Percentiles rank a stretch among this genome's conserved stretches.
These are phyloP conservation scores for Drymodes brunneopygia DNA, from an alignment of 2,113 vertebrate genomes.

Conservation along the genomic window DNA sequence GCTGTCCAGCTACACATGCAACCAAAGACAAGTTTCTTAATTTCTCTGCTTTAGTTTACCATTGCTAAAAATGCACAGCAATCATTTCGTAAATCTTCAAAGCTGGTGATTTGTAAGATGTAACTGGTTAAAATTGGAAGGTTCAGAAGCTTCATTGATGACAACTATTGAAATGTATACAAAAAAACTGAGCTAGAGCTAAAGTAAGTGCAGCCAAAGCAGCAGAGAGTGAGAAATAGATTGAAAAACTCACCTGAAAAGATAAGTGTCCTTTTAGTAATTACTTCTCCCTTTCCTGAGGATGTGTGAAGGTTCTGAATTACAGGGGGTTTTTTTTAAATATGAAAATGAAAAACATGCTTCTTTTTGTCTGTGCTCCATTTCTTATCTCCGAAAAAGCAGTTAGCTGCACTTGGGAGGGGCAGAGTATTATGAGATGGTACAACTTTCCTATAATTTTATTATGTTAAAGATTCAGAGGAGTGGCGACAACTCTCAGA, in stretches of 20 bases:
- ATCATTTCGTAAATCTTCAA: background rate
- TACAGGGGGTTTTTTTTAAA: rapidly evolving
- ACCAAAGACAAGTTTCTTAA: background rate
- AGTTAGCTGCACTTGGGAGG: background rate
- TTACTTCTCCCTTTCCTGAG: background rate
- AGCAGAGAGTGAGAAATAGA: background rate
- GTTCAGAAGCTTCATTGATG: background rate
- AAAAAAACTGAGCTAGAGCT: background rate
- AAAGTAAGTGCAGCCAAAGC: background rate
- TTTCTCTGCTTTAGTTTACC: background rate
- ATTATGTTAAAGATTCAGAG: background rate
- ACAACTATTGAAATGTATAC: background rate
- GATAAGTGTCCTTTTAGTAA: background rate
- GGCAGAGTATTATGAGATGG: background rate
- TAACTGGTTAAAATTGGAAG: background rate
- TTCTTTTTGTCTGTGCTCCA: background rate
- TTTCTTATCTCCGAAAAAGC: background rate
- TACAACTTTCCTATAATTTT: background rate
- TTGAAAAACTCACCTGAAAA: conserved; percentile 32
- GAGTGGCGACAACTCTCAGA: background rate
- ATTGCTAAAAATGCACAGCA: background rate
- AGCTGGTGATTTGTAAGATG: background rate
- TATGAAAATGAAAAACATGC: conserved; percentile 22
- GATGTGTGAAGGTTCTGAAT: conserved; percentile 17
- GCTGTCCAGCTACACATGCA: background rate